A percentile compares a stretch with the other conserved stretches of the same genome.
Evolutionary conservation across 2,797 vertebrate genomes (phyloP).

Genomic region (Enteromius anoplus): DNA sequence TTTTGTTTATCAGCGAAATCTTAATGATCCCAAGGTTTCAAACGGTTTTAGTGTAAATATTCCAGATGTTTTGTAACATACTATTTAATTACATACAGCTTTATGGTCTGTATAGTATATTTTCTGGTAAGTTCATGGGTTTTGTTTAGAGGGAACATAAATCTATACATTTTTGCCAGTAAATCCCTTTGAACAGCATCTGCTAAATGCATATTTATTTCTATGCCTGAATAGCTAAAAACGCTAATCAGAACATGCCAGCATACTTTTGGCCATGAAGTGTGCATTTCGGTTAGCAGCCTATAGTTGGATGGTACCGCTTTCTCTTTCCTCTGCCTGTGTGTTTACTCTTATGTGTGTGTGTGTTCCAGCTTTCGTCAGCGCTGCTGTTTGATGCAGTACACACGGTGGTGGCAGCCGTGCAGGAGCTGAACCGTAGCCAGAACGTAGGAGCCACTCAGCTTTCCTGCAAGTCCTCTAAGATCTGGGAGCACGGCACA

Average conservation of each 20-base stretch:
- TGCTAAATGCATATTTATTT: conserved; percentile 4
- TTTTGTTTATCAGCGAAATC: background rate
- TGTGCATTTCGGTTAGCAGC: conserved; percentile 44
- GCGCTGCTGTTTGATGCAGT: conserved; percentile 96
- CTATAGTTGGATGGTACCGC: conserved; percentile 64
- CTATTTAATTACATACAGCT: background rate
- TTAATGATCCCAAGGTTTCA: background rate
- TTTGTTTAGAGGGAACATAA: background rate
- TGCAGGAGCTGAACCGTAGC: conserved; percentile 96
- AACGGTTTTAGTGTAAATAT: background rate
- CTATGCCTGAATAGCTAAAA: background rate
- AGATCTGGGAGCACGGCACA: conserved; percentile 99
- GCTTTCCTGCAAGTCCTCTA: conserved; percentile 94
- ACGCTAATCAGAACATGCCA: background rate
- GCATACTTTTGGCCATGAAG: conserved; percentile 12
- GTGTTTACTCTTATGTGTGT: conserved; percentile 45
- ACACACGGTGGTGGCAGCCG: conserved; percentile 90
- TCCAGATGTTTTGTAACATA: background rate
- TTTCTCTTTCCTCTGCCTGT: conserved; percentile 46
- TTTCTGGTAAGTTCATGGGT: background rate
- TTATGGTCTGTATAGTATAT: background rate
- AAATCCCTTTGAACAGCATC: background rate
- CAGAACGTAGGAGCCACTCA: conserved; percentile 97
- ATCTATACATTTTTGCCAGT: background rate
- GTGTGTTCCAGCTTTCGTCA: conserved; percentile 86